Conservation (phyloP, 2,797 vertebrate species). For the Clarias fuscus region DNA sequence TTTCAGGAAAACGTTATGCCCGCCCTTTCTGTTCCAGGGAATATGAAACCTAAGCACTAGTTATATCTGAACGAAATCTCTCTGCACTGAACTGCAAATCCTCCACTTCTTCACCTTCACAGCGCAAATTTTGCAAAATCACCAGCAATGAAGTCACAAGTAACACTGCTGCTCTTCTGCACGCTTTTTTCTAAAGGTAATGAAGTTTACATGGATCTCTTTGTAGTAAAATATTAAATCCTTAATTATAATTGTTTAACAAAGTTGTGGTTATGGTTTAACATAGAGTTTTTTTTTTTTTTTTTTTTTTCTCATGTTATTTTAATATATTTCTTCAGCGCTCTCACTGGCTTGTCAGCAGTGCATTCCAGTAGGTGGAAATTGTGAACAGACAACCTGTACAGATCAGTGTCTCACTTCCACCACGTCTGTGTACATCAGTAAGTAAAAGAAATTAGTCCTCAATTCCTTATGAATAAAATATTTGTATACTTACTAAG, state of each 20-base stretch:
- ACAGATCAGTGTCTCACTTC: not conserved
- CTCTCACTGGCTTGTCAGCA: not conserved
- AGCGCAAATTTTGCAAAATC: not conserved
- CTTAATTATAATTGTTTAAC: too few species aligned
- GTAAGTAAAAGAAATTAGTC: not conserved
- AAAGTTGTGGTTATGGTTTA: not conserved
- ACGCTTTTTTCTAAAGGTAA: conserved; percentile 3
- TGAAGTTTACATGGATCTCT: not conserved
- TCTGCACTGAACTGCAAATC: not conserved
- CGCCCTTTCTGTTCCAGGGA: not conserved
- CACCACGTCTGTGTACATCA: not conserved
- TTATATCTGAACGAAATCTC: not conserved
- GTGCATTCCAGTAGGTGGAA: accelerated
- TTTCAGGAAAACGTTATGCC: not conserved
- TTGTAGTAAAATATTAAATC: not conserved
- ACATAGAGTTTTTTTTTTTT: not conserved
- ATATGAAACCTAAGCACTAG: not conserved
- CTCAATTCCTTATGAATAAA: not conserved
- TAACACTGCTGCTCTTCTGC: not conserved
- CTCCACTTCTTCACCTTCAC: not conserved
- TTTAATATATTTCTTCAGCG: not conserved
- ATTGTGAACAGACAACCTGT: not conserved
- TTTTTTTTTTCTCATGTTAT: not conserved
- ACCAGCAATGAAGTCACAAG: not conserved
- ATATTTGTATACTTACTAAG: not conserved